A percentile compares a stretch with the other conserved stretches of the same genome.
These are phyloP conservation scores for Trachelus stipa DNA, from an alignment of 2,888 invertebrate genomes.

Conservation along the genomic window DNA sequence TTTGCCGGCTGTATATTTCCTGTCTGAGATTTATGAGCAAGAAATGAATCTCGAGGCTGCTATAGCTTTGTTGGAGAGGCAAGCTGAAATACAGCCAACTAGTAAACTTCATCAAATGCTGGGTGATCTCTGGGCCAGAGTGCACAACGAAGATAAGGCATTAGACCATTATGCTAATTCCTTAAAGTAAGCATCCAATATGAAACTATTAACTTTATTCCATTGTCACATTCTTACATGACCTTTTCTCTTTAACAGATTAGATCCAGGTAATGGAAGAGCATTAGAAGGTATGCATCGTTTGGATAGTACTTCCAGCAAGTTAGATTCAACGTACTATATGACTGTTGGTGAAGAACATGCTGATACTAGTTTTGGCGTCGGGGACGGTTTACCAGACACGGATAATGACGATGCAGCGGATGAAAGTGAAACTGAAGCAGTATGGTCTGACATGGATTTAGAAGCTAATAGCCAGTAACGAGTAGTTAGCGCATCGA, in stretches of 20 bases:
- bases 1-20: conserved; percentile 77
- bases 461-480: conserved; percentile 69
- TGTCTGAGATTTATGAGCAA: conserved; percentile 78
- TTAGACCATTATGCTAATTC: conserved; percentile 77
- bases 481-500: background rate
- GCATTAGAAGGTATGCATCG: conserved; percentile 76
- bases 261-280: conserved; percentile 75
- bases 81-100: conserved; percentile 73
- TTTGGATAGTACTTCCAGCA: conserved; percentile 69
- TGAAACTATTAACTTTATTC: background rate
- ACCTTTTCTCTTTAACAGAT: conserved; percentile 57
- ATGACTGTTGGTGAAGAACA: conserved; percentile 69
- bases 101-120: conserved; percentile 76
- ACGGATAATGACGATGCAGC: conserved; percentile 67
- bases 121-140: conserved; percentile 73
- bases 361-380: conserved; percentile 68
- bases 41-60: conserved; percentile 77
- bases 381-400: conserved; percentile 65
- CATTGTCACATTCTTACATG: background rate
- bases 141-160: conserved; percentile 77
- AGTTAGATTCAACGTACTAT: conserved; percentile 69
- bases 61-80: conserved; percentile 75
- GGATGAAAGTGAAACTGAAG: conserved; percentile 71
- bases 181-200: conserved; percentile 68
- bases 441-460: conserved; percentile 74